These are phyloP conservation scores for Myocastor coypus DNA, from an alignment of 2,113 vertebrate species.

Conservation along the genomic window DNA sequence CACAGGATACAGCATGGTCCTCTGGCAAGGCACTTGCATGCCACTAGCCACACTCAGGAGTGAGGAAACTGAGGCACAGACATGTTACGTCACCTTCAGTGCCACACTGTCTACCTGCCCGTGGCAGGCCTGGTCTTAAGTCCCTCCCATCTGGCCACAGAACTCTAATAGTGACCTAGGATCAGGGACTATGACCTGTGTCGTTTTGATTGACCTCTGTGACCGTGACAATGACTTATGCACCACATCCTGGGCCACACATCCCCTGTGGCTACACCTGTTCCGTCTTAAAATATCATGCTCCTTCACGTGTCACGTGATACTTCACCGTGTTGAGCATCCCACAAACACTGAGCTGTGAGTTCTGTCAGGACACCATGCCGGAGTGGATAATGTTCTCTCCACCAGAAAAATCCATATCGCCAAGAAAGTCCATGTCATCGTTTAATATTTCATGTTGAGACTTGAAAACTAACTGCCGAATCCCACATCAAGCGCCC, in stretches of 20 bases:
- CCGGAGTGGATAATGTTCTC: background rate
- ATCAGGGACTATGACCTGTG: background rate
- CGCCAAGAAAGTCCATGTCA: background rate
- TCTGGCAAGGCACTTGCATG: background rate
- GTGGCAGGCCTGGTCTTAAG: background rate
- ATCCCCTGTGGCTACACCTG: background rate
- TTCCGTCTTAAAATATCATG: conserved; percentile 3
- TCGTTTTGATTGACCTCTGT: background rate
- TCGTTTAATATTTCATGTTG: background rate
- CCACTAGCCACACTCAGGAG: background rate
- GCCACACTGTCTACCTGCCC: background rate
- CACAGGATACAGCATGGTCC: background rate
- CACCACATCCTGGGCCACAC: background rate
- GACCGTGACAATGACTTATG: background rate
- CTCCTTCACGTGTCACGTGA: background rate
- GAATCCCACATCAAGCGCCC: background rate
- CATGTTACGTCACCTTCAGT: background rate
- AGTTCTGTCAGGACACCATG: background rate
- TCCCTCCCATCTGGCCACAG: background rate
- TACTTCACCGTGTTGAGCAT: background rate
- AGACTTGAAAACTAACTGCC: background rate
- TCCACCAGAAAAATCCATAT: background rate
- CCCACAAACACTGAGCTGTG: background rate
- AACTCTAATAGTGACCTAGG: background rate
- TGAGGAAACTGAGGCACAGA: background rate